Conservation (phyloP, 2,113 vertebrate species). For the Fregata magnificens region DNA sequence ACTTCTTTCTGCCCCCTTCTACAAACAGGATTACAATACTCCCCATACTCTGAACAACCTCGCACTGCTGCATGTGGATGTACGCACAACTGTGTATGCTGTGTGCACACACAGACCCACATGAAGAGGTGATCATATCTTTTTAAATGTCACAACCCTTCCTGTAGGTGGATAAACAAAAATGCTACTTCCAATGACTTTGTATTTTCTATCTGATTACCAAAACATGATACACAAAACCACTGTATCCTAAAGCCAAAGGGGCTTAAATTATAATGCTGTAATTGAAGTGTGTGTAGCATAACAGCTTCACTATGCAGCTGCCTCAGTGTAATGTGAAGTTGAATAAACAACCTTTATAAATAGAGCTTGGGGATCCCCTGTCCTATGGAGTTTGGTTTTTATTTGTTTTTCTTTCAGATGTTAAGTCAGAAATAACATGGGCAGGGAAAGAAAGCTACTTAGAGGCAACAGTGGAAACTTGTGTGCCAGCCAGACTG, state of each 20-base stretch:
- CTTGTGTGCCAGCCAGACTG: accelerated
- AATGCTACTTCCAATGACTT: not conserved
- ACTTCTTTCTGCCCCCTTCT: not conserved
- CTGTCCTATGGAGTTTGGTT: not conserved
- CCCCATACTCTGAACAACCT: not conserved
- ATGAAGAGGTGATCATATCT: not conserved
- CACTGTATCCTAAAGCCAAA: not conserved
- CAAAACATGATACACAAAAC: not conserved
- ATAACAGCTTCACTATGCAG: not conserved
- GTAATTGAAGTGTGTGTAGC: not conserved
- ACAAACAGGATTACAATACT: not conserved
- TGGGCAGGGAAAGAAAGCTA: not conserved
- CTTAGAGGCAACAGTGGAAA: not conserved
- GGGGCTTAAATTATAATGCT: not conserved
- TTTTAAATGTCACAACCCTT: not conserved
- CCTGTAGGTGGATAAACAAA: not conserved
- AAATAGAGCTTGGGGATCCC: not conserved
- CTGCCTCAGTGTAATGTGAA: not conserved
- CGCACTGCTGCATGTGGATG: not conserved
- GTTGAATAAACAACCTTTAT: not conserved
- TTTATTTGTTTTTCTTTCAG: not conserved
- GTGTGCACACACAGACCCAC: accelerated
- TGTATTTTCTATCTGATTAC: not conserved
- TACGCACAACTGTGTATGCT: too few relatives aligned
- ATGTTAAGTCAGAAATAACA: not conserved